A percentile compares a stretch with the other conserved stretches of the same genome.
Evolutionary conservation across 2,797 vertebrate genomes (phyloP).

Genomic region (Cyprinodon diabolis): DNA sequence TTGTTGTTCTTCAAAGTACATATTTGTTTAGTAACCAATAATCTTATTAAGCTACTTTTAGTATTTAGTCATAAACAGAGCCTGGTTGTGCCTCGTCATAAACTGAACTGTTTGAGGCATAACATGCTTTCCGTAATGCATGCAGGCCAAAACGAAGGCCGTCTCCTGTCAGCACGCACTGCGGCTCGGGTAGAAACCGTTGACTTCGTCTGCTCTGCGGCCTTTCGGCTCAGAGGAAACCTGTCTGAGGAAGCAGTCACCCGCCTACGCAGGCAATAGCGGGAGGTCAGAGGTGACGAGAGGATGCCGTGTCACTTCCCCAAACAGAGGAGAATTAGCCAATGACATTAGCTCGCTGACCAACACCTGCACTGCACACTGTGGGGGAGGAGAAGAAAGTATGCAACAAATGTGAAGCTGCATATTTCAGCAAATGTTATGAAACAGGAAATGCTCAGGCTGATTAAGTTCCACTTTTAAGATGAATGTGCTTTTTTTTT

Average conservation of each 20-base stretch:
- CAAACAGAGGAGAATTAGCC: constrained; percentile 23
- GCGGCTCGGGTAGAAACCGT: not conserved
- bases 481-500: not conserved
- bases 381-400: not conserved
- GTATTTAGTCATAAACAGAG: constrained; percentile 7
- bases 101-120: not conserved
- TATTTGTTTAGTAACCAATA: not conserved
- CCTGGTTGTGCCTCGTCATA: not conserved
- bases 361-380: not conserved
- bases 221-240: constrained; percentile 14
- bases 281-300: constrained; percentile 12
- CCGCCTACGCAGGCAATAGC: not conserved
- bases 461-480: constrained; percentile 43
- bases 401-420: not conserved
- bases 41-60: not conserved
- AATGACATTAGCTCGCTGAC: not conserved
- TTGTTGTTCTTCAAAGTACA: not conserved
- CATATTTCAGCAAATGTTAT: constrained; percentile 12
- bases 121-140: not conserved
- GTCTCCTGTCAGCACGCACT: not conserved
- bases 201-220: constrained; percentile 8
- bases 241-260: constrained; percentile 48
- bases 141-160: not conserved
- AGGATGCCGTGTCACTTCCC: constrained; percentile 49
- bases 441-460: constrained; percentile 28